Conservation (phyloP, 2,113 vertebrate species). For the Catharus fuscescens region DNA sequence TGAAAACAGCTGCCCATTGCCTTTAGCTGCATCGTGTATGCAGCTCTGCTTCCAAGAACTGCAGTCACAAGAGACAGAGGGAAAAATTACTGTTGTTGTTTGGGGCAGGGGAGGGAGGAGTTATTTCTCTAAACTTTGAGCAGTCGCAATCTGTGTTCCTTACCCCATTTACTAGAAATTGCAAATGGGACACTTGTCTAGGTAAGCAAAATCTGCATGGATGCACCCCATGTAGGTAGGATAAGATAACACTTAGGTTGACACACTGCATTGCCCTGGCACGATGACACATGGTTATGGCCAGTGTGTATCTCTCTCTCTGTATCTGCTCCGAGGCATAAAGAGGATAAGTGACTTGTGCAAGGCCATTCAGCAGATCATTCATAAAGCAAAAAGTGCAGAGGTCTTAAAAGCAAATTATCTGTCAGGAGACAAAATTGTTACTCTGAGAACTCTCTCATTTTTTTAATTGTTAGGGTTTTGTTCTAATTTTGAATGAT, state of each 20-base stretch:
- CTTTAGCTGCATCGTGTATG: neutral
- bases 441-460: neutral
- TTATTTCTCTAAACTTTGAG: neutral
- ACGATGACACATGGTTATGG: slow-evolving; percentile 39
- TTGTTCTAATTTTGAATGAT: neutral
- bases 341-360: slow-evolving; percentile 33
- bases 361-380: slow-evolving; percentile 38
- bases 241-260: neutral
- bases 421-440: neutral
- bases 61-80: neutral
- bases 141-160: neutral
- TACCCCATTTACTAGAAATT: neutral
- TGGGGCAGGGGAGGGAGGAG: neutral
- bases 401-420: slow-evolving; percentile 16
- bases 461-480: neutral
- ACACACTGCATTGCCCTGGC: neutral
- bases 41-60: neutral
- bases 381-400: neutral
- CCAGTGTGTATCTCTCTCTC: neutral
- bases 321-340: slow-evolving; percentile 23
- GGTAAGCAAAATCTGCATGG: slow-evolving; percentile 16
- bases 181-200: neutral
- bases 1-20: neutral
- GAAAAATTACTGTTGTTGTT: neutral
- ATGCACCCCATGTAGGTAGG: neutral